Base-by-base conservation (phyloP, 1,140 invertebrate species). In the Tetramorium parvispinum region DNA sequence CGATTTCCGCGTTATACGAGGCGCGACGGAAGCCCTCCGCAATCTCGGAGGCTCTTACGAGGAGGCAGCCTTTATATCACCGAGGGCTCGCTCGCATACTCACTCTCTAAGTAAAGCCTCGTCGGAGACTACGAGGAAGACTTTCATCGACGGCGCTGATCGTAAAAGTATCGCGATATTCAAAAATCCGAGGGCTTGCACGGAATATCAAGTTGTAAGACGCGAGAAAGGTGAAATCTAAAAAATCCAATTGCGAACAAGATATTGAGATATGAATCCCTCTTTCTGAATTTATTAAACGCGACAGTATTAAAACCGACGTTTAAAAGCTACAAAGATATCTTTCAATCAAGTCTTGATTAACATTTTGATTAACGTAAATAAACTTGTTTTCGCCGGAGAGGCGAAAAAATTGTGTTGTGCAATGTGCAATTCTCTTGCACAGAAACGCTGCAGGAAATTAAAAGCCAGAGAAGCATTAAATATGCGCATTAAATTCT, bases 1-100 rank as follows among this genome's bases (percentile, higher is more conserved):
- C 87, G 88, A 86, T 91, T 87, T 88, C 91, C 88, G 85, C 83
- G 87, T 89, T 93, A 92, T 88, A 78, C 87, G 86, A 91, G 81
- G 70, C 89, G 86, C 78, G 88, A 81, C 91, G 83, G 66, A 89
- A 89, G 88, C 83, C 87, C 89, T 75, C 59, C 68, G 82, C 91
- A 88, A 91, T 91, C 89, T 86, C 63, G 53, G 68, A 75, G 78
- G 85, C 77, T 88, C 79, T 85, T 85, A 73, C 79, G 68, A 46
- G 21, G 59, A 87, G 65, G 43, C 88, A 66, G 46, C 82, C 71
- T 76, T 91, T 91, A 86, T 88, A 79, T 86, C 66, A 70, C 88
- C 82, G 40, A 89, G 59, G 79, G 79, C 43, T 86, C 73, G 59
- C 49, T 76, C 73, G 51, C 66, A 59, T 59, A 83, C 53, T 59